A percentile compares a stretch with the other conserved stretches of the same genome.
phyloP scores from a whole-genome alignment of 2,113 vertebrate species.

The Reinhardtius hippoglossoides region DNA sequence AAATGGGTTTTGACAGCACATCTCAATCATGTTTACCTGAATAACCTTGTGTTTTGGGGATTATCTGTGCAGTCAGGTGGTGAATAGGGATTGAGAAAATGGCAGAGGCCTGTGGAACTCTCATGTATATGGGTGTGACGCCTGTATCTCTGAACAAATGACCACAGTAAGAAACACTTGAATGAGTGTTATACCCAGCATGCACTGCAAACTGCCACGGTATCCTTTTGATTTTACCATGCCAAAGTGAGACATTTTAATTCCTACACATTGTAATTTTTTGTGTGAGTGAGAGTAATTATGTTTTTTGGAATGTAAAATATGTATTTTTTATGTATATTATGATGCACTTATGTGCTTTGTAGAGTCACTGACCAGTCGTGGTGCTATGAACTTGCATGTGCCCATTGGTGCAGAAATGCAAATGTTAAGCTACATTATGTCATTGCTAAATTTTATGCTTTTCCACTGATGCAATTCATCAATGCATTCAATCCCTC shows the following conservation, averaged over 20 bases:
- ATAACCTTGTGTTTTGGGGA: conserved; percentile 40
- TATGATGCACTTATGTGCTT: too few relatives aligned
- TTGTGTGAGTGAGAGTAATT: background rate
- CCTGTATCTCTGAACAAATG: conserved; percentile 22
- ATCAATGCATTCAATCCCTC: too few relatives aligned
- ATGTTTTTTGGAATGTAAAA: too few relatives aligned
- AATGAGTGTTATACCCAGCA: background rate
- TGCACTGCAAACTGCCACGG: background rate
- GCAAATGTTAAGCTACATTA: too few relatives aligned
- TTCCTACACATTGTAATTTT: background rate
- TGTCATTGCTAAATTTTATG: too few relatives aligned
- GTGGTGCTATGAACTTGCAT: too few relatives aligned
- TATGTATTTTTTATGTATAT: too few relatives aligned
- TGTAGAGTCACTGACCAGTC: too few relatives aligned
- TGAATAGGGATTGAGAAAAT: conserved; percentile 82
- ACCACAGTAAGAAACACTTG: background rate
- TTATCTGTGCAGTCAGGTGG: conserved; percentile 86
- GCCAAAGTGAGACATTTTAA: background rate
- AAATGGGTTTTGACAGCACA: conserved; percentile 20
- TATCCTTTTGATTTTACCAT: conserved; percentile 3
- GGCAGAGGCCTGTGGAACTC: conserved; percentile 87
- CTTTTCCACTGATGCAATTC: too few relatives aligned
- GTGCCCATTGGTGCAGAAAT: too few relatives aligned
- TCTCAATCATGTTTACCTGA: conserved; percentile 45
- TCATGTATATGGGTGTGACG: conserved; percentile 84